A percentile compares a stretch with the other conserved stretches of the same genome.
Evolutionary conservation across 2,113 vertebrate genomes (phyloP).

Genomic region (Glareola pratincola): DNA sequence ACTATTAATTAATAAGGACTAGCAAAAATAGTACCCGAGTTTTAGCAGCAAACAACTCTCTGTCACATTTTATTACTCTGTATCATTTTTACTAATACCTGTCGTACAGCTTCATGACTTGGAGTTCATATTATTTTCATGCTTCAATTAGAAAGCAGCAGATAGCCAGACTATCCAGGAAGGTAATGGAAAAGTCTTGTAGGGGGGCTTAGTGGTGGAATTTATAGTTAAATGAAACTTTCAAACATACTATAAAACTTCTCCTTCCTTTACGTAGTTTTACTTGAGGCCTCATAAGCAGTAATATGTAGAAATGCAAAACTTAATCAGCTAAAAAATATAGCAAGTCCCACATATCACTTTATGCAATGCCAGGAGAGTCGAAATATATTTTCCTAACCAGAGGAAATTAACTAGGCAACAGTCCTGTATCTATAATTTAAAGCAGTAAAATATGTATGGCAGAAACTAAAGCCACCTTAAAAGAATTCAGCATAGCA

Average conservation of each 20-base stretch:
- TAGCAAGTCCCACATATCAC: conserved; percentile 54
- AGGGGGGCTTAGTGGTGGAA: conserved; percentile 38
- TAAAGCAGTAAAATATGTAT: conserved; percentile 66
- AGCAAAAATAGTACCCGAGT: not conserved
- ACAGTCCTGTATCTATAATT: conserved; percentile 63
- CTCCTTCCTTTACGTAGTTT: conserved; percentile 39
- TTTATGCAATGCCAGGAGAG: conserved; percentile 47
- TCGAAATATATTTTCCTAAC: conserved; percentile 67
- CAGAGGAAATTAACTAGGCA: conserved; percentile 69
- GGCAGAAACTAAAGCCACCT: conserved; percentile 62
- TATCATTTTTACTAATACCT: conserved; percentile 64
- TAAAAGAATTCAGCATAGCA: conserved; percentile 58
- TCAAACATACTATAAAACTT: conserved; percentile 47
- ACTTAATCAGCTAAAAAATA: conserved; percentile 63
- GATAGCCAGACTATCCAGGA: conserved; percentile 51
- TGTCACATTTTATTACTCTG: conserved; percentile 70
- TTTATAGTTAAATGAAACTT: conserved; percentile 65
- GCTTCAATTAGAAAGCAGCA: conserved; percentile 70
- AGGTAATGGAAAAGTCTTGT: conserved; percentile 67
- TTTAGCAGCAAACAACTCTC: conserved; percentile 63
- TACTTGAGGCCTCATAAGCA: conserved; percentile 51
- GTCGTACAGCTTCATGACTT: conserved; percentile 62
- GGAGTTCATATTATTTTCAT: conserved; percentile 71
- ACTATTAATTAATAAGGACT: conserved; percentile 59
- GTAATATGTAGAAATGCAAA: conserved; percentile 55